A percentile compares a stretch with the other conserved stretches of the same genome.
These are phyloP conservation scores for Plumapathes pennacea DNA, from an alignment of 92 coral and sea anemone species.

Conservation along the genomic window DNA sequence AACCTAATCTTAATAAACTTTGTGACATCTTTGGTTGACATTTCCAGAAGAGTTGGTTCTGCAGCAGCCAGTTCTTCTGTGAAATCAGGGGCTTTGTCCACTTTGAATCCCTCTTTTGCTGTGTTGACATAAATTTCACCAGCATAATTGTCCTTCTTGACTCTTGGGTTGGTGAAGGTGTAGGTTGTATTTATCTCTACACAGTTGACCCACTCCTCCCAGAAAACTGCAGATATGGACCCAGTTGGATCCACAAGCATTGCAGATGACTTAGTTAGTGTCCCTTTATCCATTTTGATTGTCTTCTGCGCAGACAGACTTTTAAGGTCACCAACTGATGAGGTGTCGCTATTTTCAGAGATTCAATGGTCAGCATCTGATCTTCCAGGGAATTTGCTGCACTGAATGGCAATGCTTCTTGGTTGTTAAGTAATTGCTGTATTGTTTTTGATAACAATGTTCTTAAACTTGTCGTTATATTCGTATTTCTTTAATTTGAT, in stretches of 20 bases:
- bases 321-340: conserved; percentile 27
- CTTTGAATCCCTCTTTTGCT: conserved; percentile 30
- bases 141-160: conserved; percentile 23
- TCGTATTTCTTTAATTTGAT: too few relatives aligned
- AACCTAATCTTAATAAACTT: conserved; percentile 17
- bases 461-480: not conserved
- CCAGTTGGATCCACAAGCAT: conserved; percentile 35
- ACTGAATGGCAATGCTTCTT: not conserved
- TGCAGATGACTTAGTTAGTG: conserved; percentile 35
- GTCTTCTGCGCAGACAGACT: conserved; percentile 37
- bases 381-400: conserved; percentile 1
- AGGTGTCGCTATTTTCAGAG: conserved; percentile 9
- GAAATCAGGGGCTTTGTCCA: conserved; percentile 20
- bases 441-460: conserved; percentile 3
- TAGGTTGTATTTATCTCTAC: conserved; percentile 9
- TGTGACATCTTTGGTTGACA: conserved; percentile 22
- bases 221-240: conserved; percentile 22
- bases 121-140: conserved; percentile 17
- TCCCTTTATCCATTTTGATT: conserved; percentile 26
- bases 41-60: conserved; percentile 9
- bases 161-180: conserved; percentile 20
- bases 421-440: not conserved
- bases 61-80: conserved; percentile 9
- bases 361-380: conserved; percentile 5
- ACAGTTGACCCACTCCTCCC: conserved; percentile 38